These are phyloP conservation scores for Etheostoma spectabile DNA, from an alignment of 2,113 vertebrate species.

Conservation along the genomic window DNA sequence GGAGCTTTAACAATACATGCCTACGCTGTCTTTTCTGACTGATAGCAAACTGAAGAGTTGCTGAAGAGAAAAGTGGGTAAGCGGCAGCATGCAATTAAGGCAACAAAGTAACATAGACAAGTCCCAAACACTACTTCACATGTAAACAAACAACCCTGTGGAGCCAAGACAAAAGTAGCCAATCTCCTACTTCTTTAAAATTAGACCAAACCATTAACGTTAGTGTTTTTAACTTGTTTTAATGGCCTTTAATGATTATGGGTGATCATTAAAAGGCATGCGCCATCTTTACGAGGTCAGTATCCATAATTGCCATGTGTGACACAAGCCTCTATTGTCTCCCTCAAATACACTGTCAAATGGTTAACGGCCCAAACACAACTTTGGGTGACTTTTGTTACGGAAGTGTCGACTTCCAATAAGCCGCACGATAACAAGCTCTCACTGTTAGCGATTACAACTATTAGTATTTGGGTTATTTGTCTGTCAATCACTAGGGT, in stretches of 20 bases:
- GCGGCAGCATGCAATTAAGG: conserved; percentile 33
- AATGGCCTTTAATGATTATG: conserved; percentile 62
- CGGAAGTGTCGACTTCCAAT: neutral
- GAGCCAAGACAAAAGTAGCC: conserved; percentile 10
- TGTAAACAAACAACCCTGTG: conserved; percentile 68
- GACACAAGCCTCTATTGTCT: conserved; percentile 65
- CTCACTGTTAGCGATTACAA: neutral
- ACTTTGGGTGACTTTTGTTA: conserved; percentile 33
- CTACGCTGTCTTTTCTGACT: conserved; percentile 47
- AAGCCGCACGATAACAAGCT: neutral
- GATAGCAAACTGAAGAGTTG: conserved; percentile 40
- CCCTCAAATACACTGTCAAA: conserved; percentile 51
- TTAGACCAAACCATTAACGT: conserved; percentile 37
- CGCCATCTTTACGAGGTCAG: conserved; percentile 71
- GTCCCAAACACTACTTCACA: conserved; percentile 45
- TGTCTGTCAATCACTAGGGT: neutral
- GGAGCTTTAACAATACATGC: conserved; percentile 34
- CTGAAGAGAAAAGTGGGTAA: conserved; percentile 22
- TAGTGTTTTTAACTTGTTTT: conserved; percentile 39
- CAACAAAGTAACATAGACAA: conserved; percentile 45
- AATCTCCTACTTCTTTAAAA: conserved; percentile 11
- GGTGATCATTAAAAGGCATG: conserved; percentile 57
- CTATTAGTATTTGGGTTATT: neutral
- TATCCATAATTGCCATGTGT: conserved; percentile 52
- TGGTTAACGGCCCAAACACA: conserved; percentile 47